Percentiles rank a stretch among this genome's conserved stretches.
Conservation (phyloP, 23 tunicate species). For the Pegea sp. region DNA sequence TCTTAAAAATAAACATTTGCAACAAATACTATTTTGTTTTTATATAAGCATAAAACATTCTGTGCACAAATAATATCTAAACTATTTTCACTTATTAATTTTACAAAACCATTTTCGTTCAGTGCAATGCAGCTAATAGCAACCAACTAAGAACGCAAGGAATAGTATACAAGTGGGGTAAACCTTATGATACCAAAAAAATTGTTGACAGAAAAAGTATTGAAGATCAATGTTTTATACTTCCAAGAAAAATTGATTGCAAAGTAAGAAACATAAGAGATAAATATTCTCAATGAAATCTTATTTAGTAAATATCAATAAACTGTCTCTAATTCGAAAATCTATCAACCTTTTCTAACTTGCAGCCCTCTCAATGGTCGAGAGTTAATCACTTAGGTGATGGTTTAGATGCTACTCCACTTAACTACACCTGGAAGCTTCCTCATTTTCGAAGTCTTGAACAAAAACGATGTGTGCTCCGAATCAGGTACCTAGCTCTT, state of each 20-base stretch:
- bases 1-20: too few species aligned
- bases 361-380: constrained; percentile 62
- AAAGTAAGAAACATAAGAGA: constrained; percentile 9
- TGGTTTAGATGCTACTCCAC: constrained; percentile 26
- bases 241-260: constrained; percentile 48
- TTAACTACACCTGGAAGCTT: constrained; percentile 58
- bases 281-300: too few species aligned
- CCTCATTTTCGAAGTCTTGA: constrained; percentile 62
- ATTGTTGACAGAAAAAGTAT: constrained; percentile 25
- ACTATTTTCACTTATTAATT: background rate
- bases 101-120: background rate
- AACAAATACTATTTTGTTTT: too few species aligned
- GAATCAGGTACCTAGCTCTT: too few species aligned
- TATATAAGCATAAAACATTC: too few species aligned
- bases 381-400: constrained; percentile 89
- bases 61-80: too few species aligned
- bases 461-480: constrained; percentile 53
- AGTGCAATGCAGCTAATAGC: constrained; percentile 47
- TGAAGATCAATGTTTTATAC: constrained; percentile 46
- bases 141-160: constrained; percentile 1
- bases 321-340: too few species aligned
- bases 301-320: too few species aligned
- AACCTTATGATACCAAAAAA: constrained; percentile 42
- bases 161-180: constrained; percentile 60
- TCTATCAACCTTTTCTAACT: too few species aligned